Percentiles rank a stretch among this genome's conserved stretches.
Evolutionary conservation across 2,113 vertebrate genomes (phyloP).

Genomic region (Mastomys natalensis): DNA sequence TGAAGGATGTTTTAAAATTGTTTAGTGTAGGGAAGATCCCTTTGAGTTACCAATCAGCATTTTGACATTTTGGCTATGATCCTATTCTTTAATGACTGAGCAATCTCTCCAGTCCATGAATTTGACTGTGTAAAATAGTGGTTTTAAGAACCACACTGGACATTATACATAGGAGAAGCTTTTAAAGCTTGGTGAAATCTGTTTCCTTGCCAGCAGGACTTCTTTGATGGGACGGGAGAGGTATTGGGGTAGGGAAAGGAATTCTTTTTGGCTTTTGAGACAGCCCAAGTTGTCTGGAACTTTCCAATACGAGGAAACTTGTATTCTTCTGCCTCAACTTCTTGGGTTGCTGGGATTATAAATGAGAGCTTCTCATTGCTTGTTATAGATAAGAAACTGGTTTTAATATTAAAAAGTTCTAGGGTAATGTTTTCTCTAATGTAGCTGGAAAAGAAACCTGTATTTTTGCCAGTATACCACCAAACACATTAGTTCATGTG

Average conservation of each 20-base stretch:
- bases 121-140: conserved; percentile 1
- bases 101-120: neutral
- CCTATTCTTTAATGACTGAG: neutral
- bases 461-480: neutral
- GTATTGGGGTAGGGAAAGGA: neutral
- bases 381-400: neutral
- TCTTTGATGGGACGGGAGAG: neutral
- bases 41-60: neutral
- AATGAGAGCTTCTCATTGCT: neutral
- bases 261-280: neutral
- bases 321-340: neutral
- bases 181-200: neutral
- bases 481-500: conserved; percentile 31
- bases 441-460: neutral
- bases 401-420: conserved; percentile 30
- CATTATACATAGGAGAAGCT: neutral
- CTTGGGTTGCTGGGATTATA: neutral
- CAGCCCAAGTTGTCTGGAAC: neutral
- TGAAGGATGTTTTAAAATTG: conserved; percentile 13
- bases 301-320: neutral
- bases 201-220: neutral
- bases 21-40: neutral
- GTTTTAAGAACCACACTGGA: neutral
- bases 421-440: neutral
- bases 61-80: neutral